Evolutionary conservation across 2,797 vertebrate species (phyloP), one percentile per base, ranked within the genome.

Genomic region (Rhinophrynus dorsalis): DNA sequence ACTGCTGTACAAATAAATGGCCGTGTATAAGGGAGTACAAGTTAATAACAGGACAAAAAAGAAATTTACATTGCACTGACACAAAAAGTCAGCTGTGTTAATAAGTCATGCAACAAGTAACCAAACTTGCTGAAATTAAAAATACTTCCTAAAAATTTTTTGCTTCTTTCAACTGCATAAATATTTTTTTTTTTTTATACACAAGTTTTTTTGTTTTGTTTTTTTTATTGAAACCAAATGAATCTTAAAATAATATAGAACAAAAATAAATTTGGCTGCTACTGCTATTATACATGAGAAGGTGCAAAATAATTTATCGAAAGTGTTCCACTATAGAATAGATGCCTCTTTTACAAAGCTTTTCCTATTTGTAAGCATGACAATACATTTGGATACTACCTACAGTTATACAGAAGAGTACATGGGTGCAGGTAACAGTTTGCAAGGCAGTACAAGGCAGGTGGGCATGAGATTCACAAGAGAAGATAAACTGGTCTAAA

Each of bases 41-140:
- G 87, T 92, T 93, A 92, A 92, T 86, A 89, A 90, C 84, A 86
- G 85, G 86, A 89, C 87, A 81, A 87, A 89, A 84, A 51, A 20
- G 85, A 94, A 93, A 95, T 96, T 90, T 95, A 96, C 92, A 96
- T 92, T 86, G 90, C 91, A 96, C 95, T 95, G 95, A 98, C 95
- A 96, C 96, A 97, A 93, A 97, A 98, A 96, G 95, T 97, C 96
- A 97, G 95, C 91, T 89, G 89, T 94, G 95, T 97, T 97, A 96
- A 93, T 91, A 15, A 92, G 85, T 96, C 95, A 97, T 97, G 96
- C 95, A 94, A 96, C 93, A 97, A 96, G 94, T 96, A 95, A 97
- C 90, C 85, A 92, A 96, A 97, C 94, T 95, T 97, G 96, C 95
- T 96, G 94, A 93, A 95, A 96, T 95, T 92, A 90, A 95, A 95